Evolutionary conservation across 2,797 vertebrate species (phyloP).

Genomic region (Coreius guichenoti): DNA sequence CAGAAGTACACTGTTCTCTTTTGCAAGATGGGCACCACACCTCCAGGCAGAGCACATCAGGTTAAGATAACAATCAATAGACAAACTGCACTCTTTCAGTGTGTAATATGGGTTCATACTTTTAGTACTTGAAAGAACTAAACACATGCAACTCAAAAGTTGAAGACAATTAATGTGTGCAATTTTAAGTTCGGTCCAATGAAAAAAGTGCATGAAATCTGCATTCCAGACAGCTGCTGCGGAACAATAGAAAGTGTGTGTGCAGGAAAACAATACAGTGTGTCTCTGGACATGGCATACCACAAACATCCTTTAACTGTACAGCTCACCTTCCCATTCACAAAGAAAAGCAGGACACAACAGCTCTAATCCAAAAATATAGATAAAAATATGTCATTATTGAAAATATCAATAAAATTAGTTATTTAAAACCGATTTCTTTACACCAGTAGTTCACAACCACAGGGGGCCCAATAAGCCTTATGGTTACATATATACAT

Average conservation of each 20-base stretch:
- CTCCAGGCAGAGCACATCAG: not conserved
- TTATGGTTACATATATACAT: not conserved
- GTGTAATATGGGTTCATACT: not conserved
- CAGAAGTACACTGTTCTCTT: conserved; percentile 18
- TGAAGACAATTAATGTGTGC: not conserved
- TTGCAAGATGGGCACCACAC: conserved; percentile 30
- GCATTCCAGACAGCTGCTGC: conserved; percentile 43
- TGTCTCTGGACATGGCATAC: conserved; percentile 37
- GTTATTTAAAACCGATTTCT: not conserved
- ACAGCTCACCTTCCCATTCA: conserved; percentile 38
- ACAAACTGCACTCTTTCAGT: not conserved
- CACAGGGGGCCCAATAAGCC: not conserved
- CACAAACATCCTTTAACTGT: conserved; percentile 61
- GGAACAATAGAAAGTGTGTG: conserved; percentile 54
- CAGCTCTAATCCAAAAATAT: conserved; percentile 16
- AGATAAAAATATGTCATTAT: not conserved
- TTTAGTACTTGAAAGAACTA: not conserved
- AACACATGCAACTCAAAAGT: not conserved
- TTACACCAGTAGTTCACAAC: not conserved
- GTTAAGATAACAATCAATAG: not conserved
- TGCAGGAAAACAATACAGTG: conserved; percentile 50
- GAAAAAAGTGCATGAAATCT: conserved; percentile 19
- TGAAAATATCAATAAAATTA: not conserved
- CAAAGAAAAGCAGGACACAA: conserved; percentile 12
- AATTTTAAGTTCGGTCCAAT: not conserved